Evolutionary conservation across 2,113 vertebrate genomes (phyloP).

Genomic region (human (Homo sapiens)): GRCh38 chr7:119577001-119577500

Average conservation of each 20-base stretch:
- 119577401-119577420: too few species aligned
- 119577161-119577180: neutral
- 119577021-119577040: neutral
- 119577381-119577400: too few species aligned
- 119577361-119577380: too few species aligned
- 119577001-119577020: neutral
- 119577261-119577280: neutral
- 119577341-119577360: too few species aligned
- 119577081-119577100: neutral
- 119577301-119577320: neutral
- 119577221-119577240: slow-evolving; percentile 19
- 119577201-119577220: neutral
- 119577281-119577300: neutral
- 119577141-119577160: neutral
- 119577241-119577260: neutral
- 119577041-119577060: neutral
- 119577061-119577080: neutral
- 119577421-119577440: too few species aligned
- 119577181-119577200: slow-evolving; percentile 1
- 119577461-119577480: too few species aligned
- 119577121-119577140: neutral
- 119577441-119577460: too few species aligned
- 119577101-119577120: neutral
- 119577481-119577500: too few species aligned
- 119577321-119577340: neutral